Evolutionary conservation across 2,797 vertebrate species (phyloP).

Genomic region (Dermochelys coriacea): DNA sequence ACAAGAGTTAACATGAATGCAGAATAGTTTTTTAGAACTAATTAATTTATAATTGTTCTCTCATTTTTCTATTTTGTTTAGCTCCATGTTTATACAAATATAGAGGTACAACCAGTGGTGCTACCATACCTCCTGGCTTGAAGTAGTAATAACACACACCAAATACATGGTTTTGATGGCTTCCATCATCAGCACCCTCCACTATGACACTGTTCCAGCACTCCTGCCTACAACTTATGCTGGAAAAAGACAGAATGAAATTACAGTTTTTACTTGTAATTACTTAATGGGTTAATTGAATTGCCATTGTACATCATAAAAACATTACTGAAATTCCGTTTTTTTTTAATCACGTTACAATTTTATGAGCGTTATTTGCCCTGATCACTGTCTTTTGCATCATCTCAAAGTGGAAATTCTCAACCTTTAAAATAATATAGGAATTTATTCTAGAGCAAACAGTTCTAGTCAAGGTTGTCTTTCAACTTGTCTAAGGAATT

Average conservation of each 20-base stretch:
- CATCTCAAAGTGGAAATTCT: slow-evolving; percentile 12
- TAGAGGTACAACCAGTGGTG: not conserved
- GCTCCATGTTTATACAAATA: not conserved
- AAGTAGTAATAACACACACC: not conserved
- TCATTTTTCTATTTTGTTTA: not conserved
- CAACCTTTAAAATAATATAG: slow-evolving; percentile 36
- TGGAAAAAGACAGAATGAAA: slow-evolving; percentile 16
- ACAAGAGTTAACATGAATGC: not conserved
- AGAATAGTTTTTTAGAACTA: not conserved
- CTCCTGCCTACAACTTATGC: not conserved
- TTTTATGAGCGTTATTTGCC: not conserved
- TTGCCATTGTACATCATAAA: not conserved
- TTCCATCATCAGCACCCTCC: not conserved
- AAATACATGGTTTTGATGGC: not conserved
- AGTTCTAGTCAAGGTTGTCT: slow-evolving; percentile 15
- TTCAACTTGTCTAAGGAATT: not conserved
- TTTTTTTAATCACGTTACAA: not conserved
- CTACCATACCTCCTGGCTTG: not conserved
- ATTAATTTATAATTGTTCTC: not conserved
- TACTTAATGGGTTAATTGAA: slow-evolving; percentile 14
- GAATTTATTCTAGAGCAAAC: slow-evolving; percentile 19
- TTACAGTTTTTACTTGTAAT: not conserved
- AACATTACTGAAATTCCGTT: not conserved
- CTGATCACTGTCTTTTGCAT: not conserved
- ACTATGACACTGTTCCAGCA: not conserved